These are phyloP conservation scores for Panthera tigris DNA, from an alignment of 2,113 vertebrate genomes.

Conservation along the genomic window DNA sequence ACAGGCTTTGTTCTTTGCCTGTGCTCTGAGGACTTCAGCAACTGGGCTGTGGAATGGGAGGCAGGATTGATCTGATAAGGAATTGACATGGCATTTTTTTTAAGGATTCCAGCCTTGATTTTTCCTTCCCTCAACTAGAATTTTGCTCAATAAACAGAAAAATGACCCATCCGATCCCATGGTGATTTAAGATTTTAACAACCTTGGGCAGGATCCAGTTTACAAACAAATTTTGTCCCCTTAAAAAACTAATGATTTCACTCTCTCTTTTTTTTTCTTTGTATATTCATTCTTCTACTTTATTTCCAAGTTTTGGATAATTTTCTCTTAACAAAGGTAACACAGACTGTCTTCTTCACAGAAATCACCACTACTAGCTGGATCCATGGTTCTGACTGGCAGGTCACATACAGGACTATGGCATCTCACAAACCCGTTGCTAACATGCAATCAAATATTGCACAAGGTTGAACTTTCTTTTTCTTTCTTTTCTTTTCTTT, in stretches of 20 bases:
- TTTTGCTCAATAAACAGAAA: background rate
- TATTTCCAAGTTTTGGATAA: background rate
- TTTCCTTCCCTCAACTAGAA: background rate
- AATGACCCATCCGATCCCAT: background rate
- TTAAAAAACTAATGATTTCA: background rate
- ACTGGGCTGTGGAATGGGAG: rapidly evolving
- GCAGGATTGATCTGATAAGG: background rate
- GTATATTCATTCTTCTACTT: background rate
- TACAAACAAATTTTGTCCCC: background rate
- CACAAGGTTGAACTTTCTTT: background rate
- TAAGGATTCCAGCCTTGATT: background rate
- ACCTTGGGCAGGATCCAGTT: background rate
- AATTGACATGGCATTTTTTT: background rate
- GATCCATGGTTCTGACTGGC: background rate
- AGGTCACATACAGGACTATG: background rate
- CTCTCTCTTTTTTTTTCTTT: background rate
- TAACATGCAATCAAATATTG: background rate
- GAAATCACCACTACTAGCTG: background rate
- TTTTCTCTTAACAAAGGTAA: background rate
- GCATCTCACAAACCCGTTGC: background rate
- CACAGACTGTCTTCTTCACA: background rate
- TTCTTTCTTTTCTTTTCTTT: too few relatives aligned
- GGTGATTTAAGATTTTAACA: conserved; percentile 11
- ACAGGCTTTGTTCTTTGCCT: background rate
- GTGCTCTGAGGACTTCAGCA: background rate